These are phyloP conservation scores for Drosophila lutescens DNA, from an alignment of 2,888 invertebrate species.

Conservation along the genomic window DNA sequence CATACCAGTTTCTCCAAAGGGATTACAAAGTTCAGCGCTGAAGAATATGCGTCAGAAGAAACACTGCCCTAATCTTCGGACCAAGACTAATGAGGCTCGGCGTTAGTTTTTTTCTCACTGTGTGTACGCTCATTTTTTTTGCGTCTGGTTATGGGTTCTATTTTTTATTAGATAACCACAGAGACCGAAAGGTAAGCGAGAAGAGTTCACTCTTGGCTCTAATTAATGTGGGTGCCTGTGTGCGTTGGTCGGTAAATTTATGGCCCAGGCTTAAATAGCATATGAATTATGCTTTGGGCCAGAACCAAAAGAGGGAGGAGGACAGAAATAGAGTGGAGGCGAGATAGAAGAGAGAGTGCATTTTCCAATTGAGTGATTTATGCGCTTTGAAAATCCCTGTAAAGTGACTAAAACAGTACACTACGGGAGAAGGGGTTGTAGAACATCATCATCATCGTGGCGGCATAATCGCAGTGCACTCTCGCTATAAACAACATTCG, in stretches of 20 bases:
- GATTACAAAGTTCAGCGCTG: conserved; percentile 4
- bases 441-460: conserved; percentile 25
- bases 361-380: conserved; percentile 80
- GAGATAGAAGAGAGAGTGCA: conserved; percentile 43
- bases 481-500: conserved; percentile 6
- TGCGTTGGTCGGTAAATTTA: conserved; percentile 64
- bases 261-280: conserved; percentile 75
- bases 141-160: conserved; percentile 25
- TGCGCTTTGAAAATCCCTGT: conserved; percentile 69
- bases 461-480: conserved; percentile 30
- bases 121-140: conserved; percentile 1
- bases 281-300: conserved; percentile 70
- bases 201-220: conserved; percentile 49
- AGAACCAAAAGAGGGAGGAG: conserved; percentile 2
- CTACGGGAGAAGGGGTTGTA: not conserved
- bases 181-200: conserved; percentile 21
- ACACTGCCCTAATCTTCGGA: conserved; percentile 31
- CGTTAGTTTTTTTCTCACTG: conserved; percentile 62
- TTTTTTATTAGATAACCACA: conserved; percentile 23
- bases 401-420: conserved; percentile 52
- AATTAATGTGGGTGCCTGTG: conserved; percentile 67
- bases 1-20: conserved; percentile 11
- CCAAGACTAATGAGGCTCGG: conserved; percentile 69
- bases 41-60: conserved; percentile 6
- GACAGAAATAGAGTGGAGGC: conserved; percentile 3